phyloP scores from a whole-genome alignment of 2,797 vertebrate genomes.

The Lophotriccus pileatus region DNA sequence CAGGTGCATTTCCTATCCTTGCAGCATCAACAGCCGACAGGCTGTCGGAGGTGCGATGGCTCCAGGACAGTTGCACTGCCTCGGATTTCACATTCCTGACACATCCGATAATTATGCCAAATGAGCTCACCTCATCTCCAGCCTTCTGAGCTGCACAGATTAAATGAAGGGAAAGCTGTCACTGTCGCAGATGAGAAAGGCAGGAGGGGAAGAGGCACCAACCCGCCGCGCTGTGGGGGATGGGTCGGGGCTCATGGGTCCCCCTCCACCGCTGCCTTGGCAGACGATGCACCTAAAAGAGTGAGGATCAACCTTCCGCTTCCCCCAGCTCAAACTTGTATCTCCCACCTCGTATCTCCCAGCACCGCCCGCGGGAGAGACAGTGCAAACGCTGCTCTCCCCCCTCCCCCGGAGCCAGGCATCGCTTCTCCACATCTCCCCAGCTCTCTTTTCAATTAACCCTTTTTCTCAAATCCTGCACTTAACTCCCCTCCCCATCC shows the following conservation, averaged over 20 bases:
- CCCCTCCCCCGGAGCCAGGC: background rate
- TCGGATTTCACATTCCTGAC: slow-evolving; percentile 65
- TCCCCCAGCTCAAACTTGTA: background rate
- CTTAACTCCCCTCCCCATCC: background rate
- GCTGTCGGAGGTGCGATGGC: slow-evolving; percentile 64
- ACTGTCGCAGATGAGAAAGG: background rate
- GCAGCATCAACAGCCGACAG: slow-evolving; percentile 49
- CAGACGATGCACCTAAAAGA: background rate
- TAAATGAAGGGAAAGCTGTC: slow-evolving; percentile 42
- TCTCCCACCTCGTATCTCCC: background rate
- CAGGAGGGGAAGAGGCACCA: background rate
- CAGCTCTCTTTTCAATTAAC: slow-evolving; percentile 34
- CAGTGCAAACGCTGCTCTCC: fast-evolving
- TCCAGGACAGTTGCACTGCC: slow-evolving; percentile 60
- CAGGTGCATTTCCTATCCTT: slow-evolving; percentile 59
- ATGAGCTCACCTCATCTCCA: slow-evolving; percentile 65
- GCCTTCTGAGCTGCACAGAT: slow-evolving; percentile 32
- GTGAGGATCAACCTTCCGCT: background rate
- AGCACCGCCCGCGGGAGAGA: background rate
- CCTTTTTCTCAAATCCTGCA: background rate
- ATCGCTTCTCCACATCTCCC: background rate
- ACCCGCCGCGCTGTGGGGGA: fast-evolving
- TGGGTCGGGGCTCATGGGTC: background rate
- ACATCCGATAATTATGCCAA: slow-evolving; percentile 67
- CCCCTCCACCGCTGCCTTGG: fast-evolving